Base-by-base conservation (phyloP, 1,140 invertebrate genomes). In the Argopecten irradians region DNA sequence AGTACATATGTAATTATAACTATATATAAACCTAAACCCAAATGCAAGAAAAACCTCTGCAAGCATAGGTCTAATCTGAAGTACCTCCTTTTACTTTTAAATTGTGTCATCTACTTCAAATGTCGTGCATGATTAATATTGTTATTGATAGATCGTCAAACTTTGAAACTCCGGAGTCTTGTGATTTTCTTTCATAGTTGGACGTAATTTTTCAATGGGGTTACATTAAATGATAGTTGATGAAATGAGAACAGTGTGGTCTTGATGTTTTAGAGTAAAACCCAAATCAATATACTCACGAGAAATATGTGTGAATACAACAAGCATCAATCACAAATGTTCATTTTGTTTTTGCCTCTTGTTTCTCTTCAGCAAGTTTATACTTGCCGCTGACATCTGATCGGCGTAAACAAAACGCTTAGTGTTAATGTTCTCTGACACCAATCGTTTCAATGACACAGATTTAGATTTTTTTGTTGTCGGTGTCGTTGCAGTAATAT, bases 361-460 rank as follows among this genome's bases (percentile, higher is more conserved):
- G 35, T 13, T 34, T 33, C 39, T 46, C 71, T 35, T 14, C 55
- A 86, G 89, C 88, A 91, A 89, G 90, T 91, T 91, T 87, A 82
- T 89, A 91, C 90, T 91, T 91, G 90, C 90, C 90, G 90, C 90
- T 84, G 85, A 28, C 55, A 71, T 35, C 84, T 85, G 84, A 43
- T 87, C 86, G 55, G 34, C n/a, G 34, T 83, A 3, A 33, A 16
- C 34, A 13, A 41, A 22, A 33, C 39, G 82, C 36, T 87, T 87
- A 55, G 55, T 34, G 28, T 9, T 82, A 32, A 28, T 14, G 3
- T 16, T 41, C 34, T 32, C 41, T 35, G 36, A 86, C n/a, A 86
- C 11, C 28, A 86, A 83, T 86, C 86, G 34, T 82, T 82, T 19
- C 71, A 43, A 32, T 55, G 90, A 55, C 36, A 71, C 35, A 88